Conservation (phyloP, 2,797 vertebrate species). For the Hozukius guyotensis region DNA sequence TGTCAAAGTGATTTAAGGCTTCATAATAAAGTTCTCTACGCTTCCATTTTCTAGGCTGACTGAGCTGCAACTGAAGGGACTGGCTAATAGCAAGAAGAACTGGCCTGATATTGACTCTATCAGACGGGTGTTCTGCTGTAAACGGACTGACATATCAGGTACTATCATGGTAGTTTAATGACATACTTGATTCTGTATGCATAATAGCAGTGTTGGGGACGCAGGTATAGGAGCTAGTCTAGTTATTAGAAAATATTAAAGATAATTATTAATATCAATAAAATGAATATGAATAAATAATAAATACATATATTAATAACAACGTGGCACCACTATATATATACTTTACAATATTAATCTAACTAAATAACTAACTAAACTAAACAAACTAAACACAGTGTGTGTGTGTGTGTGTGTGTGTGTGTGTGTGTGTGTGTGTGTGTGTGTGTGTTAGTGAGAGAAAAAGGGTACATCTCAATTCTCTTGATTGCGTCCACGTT, state of each 20-base stretch:
- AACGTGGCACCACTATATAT: no score
- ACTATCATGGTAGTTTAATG: background rate
- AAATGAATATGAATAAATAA: no score
- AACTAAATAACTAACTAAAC: no score
- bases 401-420: no score
- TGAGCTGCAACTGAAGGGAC: constrained; percentile 53
- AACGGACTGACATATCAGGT: constrained; percentile 50
- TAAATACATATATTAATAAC: no score
- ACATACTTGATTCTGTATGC: background rate
- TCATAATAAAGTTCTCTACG: background rate
- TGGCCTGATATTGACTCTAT: constrained; percentile 52
- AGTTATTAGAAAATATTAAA: no score
- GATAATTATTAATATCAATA: no score
- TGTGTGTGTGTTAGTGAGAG: fast-evolving
- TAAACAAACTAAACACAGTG: no score
- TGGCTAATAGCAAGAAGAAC: background rate
- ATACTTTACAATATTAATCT: no score
- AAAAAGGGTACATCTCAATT: no score
- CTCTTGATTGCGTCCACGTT: background rate
- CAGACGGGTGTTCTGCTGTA: constrained; percentile 46
- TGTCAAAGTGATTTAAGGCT: background rate
- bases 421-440: no score
- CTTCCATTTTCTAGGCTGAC: constrained; percentile 33
- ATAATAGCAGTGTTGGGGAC: background rate
- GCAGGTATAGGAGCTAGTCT: no score